Base-by-base conservation (phyloP, 1,140 invertebrate species). In the Radopholus similis region DNA sequence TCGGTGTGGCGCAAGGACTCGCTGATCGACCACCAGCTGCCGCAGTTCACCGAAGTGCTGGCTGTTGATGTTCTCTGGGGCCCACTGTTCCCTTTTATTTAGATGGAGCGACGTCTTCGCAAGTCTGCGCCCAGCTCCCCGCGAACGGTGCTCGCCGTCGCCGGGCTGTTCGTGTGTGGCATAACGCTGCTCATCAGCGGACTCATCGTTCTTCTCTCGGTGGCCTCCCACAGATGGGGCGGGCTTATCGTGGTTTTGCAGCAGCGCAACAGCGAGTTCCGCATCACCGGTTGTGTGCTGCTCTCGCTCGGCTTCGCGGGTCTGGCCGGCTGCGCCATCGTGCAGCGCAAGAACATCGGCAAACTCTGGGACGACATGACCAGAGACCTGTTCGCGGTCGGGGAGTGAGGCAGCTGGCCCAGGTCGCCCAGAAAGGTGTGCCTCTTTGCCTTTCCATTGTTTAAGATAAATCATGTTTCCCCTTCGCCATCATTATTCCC, bases 161-260 rank as follows among this genome's bases (percentile, higher is more conserved):
- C 68, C 30, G 68, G 68, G 21, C 69, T 70, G n/a, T 71, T 70
- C 38, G 56, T 70, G 2, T 70, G 68, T 53, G 68, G 68, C 11
- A 28, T 70, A 18, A 70, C 49, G 26, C 44, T 70, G 23, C 49
- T 72, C 21, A 18, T 71, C 23, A 71, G 66, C 28, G 68, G 66
- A 4, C n/a, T 72, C 5, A 58, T 70, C 32, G 68, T 70, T 35
- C n/a, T 70, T n/a, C n/a, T 56, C n/a, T 34, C 60, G 28, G 68
- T 70, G n/a, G n/a, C n/a, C n/a, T n/a, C n/a, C n/a, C n/a, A n/a
- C n/a, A n/a, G n/a, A n/a, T n/a, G 15, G n/a, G n/a, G n/a, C n/a
- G n/a, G n/a, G n/a, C n/a, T n/a, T n/a, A n/a, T n/a, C n/a, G n/a
- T n/a, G n/a, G n/a, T n/a, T n/a, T n/a, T 49, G 44, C 23, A 40